A percentile compares a stretch with the other conserved stretches of the same genome.
Conservation (phyloP, 2,113 vertebrate genomes). For the Emydura subglobosa region DNA sequence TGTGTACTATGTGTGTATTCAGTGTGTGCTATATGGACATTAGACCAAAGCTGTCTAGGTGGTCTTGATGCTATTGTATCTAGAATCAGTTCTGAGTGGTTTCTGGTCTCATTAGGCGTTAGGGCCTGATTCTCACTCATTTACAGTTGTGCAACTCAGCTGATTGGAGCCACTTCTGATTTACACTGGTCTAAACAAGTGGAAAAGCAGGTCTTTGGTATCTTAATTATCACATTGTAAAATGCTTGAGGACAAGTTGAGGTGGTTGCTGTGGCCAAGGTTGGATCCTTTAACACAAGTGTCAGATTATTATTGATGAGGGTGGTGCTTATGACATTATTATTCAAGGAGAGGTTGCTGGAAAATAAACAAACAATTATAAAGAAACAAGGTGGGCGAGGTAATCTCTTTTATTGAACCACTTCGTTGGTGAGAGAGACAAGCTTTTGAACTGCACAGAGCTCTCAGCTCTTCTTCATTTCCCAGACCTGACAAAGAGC, state of each 20-base stretch:
- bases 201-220: no score
- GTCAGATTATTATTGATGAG: not conserved
- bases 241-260: not conserved
- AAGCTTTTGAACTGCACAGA: not conserved
- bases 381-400: not conserved
- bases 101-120: not conserved
- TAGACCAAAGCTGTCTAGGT: not conserved
- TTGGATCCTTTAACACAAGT: not conserved
- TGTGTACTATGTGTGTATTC: not conserved
- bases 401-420: not conserved
- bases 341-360: not conserved
- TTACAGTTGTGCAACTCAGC: not conserved
- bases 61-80: not conserved
- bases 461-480: not conserved
- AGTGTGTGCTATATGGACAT: not conserved
- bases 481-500: not conserved
- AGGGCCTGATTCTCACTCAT: not conserved
- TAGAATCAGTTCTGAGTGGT: not conserved
- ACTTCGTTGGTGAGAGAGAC: not conserved
- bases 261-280: not conserved
- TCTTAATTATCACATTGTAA: not conserved
- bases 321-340: not conserved
- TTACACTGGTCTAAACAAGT: not conserved
- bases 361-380: not conserved
- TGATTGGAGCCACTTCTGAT: not conserved